Percentiles rank a stretch among this genome's conserved stretches.
Evolutionary conservation across 2,113 vertebrate genomes (phyloP).

Genomic region (Notechis scutatus): DNA sequence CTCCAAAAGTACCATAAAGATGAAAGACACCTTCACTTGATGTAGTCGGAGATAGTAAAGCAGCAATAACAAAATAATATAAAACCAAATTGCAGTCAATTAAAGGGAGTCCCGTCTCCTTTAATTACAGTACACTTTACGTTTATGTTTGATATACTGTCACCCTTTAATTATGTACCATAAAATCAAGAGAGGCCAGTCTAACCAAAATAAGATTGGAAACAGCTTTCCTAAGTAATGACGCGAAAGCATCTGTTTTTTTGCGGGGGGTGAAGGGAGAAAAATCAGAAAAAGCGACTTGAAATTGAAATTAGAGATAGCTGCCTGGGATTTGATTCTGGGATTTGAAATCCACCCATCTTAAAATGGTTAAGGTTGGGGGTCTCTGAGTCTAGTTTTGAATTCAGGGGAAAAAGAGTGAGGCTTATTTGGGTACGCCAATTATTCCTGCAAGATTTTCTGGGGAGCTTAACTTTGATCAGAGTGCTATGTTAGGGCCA

Average conservation of each 20-base stretch:
- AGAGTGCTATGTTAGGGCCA: not conserved
- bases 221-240: not conserved
- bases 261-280: not conserved
- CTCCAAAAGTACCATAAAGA: not conserved
- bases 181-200: not conserved
- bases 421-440: not conserved
- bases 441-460: not conserved
- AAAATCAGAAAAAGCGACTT: not conserved
- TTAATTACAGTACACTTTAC: not conserved
- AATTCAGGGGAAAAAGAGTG: not conserved
- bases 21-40: not conserved
- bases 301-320: not conserved
- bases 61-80: not conserved
- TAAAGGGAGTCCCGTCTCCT: not conserved
- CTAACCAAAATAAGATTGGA: not conserved
- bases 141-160: not conserved
- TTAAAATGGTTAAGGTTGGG: not conserved
- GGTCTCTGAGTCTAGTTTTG: not conserved
- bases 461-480: not conserved
- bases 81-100: not conserved
- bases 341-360: not conserved
- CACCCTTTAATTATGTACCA: not conserved
- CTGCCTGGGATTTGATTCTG: not conserved
- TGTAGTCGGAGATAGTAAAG: not conserved
- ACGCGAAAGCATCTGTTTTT: rapidly evolving